Percentiles rank a stretch among this genome's conserved stretches.
Evolutionary conservation across 2,888 invertebrate genomes (phyloP).

Genomic region (Ectemnius cavifrons): DNA sequence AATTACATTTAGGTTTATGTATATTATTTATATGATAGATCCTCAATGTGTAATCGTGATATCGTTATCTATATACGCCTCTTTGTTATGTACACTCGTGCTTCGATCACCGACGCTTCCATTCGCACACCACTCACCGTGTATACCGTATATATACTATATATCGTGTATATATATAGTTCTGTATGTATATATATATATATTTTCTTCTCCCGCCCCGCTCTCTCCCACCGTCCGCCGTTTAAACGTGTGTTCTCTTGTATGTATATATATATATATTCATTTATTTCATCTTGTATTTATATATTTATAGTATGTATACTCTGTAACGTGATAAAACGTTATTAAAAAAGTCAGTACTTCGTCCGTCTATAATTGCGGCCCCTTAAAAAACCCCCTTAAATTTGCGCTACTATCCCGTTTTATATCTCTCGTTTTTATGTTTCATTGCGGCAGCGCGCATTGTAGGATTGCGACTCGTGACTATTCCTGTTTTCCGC

Average conservation of each 20-base stretch:
- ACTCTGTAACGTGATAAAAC: constrained; percentile 60
- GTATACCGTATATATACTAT: constrained; percentile 36
- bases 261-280: constrained; percentile 28
- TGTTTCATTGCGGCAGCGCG: constrained; percentile 62
- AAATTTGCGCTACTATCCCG: constrained; percentile 49
- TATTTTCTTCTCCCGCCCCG: constrained; percentile 32
- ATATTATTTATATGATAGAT: constrained; percentile 20
- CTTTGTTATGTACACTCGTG: constrained; percentile 60
- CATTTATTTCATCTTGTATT: constrained; percentile 30
- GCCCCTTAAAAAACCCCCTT: constrained; percentile 60
- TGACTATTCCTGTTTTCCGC: constrained; percentile 39
- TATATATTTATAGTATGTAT: constrained; percentile 48
- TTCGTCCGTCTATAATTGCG: constrained; percentile 39
- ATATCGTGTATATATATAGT: constrained; percentile 34
- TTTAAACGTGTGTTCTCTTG: constrained; percentile 34
- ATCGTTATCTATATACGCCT: constrained; percentile 30
- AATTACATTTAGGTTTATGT: constrained; percentile 15
- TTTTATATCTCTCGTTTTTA: constrained; percentile 27
- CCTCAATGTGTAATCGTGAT: constrained; percentile 34
- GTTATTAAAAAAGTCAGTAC: constrained; percentile 64
- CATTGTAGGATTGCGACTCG: constrained; percentile 52
- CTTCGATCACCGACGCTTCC: constrained; percentile 12
- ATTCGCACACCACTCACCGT: constrained; percentile 42
- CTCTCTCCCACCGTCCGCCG: neutral
- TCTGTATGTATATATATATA: constrained; percentile 33